Conservation (phyloP, 2,113 vertebrate species). For the Seriola quinqueradiata region DNA sequence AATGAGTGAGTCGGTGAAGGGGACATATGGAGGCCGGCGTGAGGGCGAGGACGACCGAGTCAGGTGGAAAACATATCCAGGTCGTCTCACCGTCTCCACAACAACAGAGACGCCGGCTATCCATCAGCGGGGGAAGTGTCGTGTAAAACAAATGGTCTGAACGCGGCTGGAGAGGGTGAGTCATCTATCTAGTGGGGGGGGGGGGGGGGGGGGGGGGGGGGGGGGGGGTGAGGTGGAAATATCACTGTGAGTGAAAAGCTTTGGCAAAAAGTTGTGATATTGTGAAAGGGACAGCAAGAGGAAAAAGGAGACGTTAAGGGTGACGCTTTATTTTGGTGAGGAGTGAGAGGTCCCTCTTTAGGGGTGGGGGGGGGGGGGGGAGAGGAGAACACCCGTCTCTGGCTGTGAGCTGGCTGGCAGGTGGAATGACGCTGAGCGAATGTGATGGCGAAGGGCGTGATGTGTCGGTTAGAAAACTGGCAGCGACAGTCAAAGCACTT, state of each 20-base stretch:
- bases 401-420: neutral
- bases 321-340: neutral
- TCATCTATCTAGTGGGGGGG: slow-evolving; percentile 43
- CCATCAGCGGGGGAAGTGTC: slow-evolving; percentile 50
- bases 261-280: neutral
- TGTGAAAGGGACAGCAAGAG: neutral
- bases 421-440: no score
- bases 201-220: neutral
- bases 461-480: slow-evolving; percentile 2
- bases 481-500: neutral
- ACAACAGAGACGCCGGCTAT: slow-evolving; percentile 43
- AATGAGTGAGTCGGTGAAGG: slow-evolving; percentile 32
- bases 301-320: neutral
- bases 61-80: slow-evolving; percentile 63
- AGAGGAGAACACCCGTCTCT: no score
- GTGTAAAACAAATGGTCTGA: slow-evolving; percentile 55
- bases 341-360: neutral
- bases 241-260: slow-evolving; percentile 10
- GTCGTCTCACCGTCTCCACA: slow-evolving; percentile 69
- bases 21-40: slow-evolving; percentile 17
- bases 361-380: no score
- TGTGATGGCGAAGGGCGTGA: neutral
- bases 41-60: slow-evolving; percentile 52
- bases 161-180: slow-evolving; percentile 30
- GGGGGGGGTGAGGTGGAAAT: neutral